Evolutionary conservation across 2,797 vertebrate genomes (phyloP).

Genomic region (Sorex maritimensis): DNA sequence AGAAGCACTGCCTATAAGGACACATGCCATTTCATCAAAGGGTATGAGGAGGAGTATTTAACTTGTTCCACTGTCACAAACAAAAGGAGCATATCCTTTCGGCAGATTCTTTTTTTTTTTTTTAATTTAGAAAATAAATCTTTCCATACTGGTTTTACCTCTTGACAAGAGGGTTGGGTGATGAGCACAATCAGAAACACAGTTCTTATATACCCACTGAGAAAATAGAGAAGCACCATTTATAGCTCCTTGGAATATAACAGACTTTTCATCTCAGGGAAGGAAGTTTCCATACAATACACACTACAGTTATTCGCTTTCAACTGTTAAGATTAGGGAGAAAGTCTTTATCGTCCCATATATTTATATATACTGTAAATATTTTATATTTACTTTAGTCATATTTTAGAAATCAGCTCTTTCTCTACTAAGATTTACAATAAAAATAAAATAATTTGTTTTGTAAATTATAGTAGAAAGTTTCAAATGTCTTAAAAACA

Average conservation of each 20-base stretch:
- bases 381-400: constrained; percentile 69
- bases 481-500: constrained; percentile 84
- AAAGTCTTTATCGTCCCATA: constrained; percentile 28
- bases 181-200: neutral
- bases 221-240: neutral
- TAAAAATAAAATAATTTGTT: constrained; percentile 89
- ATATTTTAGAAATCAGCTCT: constrained; percentile 80
- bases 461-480: constrained; percentile 86
- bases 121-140: constrained; percentile 67
- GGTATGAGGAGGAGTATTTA: too few species aligned
- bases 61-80: neutral
- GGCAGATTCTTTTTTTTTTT: constrained; percentile 51
- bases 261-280: too few species aligned
- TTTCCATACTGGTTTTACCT: neutral
- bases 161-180: neutral
- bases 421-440: constrained; percentile 86
- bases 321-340: constrained; percentile 10
- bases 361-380: neutral
- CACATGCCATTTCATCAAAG: too few species aligned
- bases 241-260: neutral
- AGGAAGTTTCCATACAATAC: fast-evolving
- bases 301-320: neutral
- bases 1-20: neutral
- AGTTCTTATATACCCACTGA: neutral
- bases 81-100: fast-evolving